phyloP scores from a whole-genome alignment of 2,888 invertebrate species.

The Pantelozetes paolii region DNA sequence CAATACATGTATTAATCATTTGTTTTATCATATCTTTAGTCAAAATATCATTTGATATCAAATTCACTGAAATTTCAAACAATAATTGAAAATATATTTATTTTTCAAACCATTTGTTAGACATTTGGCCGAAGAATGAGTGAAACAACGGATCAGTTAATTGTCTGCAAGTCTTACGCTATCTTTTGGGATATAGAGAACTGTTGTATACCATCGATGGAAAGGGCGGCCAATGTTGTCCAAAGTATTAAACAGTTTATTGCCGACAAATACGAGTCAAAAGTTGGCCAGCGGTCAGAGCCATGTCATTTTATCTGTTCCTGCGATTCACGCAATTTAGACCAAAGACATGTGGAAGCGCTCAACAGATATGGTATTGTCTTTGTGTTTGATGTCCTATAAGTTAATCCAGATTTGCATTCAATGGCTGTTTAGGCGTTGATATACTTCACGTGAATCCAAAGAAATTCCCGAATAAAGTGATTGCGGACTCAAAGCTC shows the following conservation, averaged over 20 bases:
- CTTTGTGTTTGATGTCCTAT: background rate
- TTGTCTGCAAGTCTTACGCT: background rate
- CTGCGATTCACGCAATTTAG: background rate
- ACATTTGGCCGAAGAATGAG: background rate
- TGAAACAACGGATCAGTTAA: background rate
- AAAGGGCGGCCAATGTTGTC: constrained; percentile 1
- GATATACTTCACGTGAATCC: constrained; percentile 28
- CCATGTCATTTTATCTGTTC: background rate
- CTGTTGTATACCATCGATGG: background rate
- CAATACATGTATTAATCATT: too few species aligned
- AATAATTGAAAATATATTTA: too few species aligned
- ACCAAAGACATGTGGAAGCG: background rate
- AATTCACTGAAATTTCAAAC: too few species aligned
- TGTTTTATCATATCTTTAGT: too few species aligned
- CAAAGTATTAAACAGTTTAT: background rate
- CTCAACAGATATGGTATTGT: background rate
- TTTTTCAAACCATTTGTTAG: too few species aligned
- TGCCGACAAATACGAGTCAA: background rate
- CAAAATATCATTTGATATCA: too few species aligned
- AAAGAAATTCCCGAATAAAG: too few species aligned
- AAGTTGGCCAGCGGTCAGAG: background rate
- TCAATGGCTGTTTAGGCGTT: background rate
- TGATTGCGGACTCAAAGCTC: constrained; percentile 17
- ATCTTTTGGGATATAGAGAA: constrained; percentile 33
- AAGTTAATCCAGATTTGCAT: background rate